Percentiles rank a stretch among this genome's conserved stretches.
Evolutionary conservation across 2,888 invertebrate species (phyloP).

Genomic region (Macropis europaea): DNA sequence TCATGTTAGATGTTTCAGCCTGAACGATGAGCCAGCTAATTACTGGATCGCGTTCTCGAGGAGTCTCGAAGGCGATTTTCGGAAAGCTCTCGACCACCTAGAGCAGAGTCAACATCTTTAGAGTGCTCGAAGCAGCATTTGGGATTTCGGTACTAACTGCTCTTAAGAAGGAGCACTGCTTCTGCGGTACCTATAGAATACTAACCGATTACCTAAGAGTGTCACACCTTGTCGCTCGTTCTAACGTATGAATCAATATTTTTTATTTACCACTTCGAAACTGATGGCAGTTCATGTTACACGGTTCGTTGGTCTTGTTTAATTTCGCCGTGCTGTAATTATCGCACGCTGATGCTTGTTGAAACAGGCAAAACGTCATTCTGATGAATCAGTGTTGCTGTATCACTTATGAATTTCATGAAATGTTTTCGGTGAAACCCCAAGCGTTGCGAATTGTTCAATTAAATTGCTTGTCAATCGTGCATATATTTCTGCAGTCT

Average conservation of each 20-base stretch:
- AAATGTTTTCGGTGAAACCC: too few species aligned
- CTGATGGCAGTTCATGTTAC: neutral
- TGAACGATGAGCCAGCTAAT: too few species aligned
- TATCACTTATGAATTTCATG: too few species aligned
- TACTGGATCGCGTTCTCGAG: slow-evolving; percentile 33
- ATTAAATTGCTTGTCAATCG: too few species aligned
- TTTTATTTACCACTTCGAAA: neutral
- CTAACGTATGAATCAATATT: neutral
- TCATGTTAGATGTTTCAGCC: too few species aligned
- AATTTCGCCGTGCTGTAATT: too few species aligned
- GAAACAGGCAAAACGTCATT: neutral
- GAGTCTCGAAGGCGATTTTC: slow-evolving; percentile 28
- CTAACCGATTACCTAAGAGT: slow-evolving; percentile 5
- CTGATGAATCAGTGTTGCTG: too few species aligned
- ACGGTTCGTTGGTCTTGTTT: neutral
- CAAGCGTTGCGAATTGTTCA: too few species aligned
- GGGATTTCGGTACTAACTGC: slow-evolving; percentile 24
- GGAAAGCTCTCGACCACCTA: slow-evolving; percentile 22
- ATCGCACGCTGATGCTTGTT: neutral
- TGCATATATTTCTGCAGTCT: too few species aligned
- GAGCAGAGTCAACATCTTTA: slow-evolving; percentile 24
- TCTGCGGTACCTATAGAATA: neutral
- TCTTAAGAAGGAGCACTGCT: slow-evolving; percentile 27
- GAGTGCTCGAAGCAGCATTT: slow-evolving; percentile 31
- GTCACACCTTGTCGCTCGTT: neutral